These are phyloP conservation scores for Synanthedon andrenaeformis DNA, from an alignment of 2,888 invertebrate genomes.

Conservation along the genomic window DNA sequence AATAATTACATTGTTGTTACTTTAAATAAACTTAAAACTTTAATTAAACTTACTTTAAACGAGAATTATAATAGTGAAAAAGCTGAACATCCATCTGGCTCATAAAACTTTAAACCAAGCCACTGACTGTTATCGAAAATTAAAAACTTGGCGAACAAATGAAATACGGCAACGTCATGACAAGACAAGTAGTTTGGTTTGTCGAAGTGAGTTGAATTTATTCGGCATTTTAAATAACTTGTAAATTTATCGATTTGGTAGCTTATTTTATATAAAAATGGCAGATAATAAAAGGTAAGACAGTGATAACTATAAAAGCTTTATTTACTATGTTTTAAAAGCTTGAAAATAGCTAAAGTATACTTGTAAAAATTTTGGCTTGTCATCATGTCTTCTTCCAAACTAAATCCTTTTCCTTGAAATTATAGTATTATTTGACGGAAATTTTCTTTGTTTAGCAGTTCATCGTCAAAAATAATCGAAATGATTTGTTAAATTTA, in stretches of 20 bases:
- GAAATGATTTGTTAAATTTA: neutral
- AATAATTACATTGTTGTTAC: too few species aligned
- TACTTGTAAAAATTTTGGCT: constrained; percentile 53
- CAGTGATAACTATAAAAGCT: constrained; percentile 12
- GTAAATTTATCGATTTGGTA: constrained; percentile 40
- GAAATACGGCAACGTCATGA: constrained; percentile 72
- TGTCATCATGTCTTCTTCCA: constrained; percentile 62
- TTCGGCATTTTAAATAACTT: constrained; percentile 47
- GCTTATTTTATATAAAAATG: constrained; percentile 53
- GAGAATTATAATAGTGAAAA: too few species aligned
- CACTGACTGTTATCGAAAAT: too few species aligned
- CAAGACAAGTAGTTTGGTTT: constrained; percentile 1
- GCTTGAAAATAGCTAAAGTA: neutral
- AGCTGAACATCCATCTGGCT: too few species aligned
- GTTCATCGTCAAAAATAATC: neutral
- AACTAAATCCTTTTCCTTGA: constrained; percentile 10
- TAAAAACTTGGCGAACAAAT: constrained; percentile 48
- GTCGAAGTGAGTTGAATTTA: constrained; percentile 11
- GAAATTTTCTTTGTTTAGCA: neutral
- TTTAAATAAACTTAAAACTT: too few species aligned
- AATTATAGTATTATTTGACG: constrained; percentile 5
- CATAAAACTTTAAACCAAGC: too few species aligned
- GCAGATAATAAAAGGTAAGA: constrained; percentile 70
- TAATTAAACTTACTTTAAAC: too few species aligned
- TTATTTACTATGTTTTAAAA: too few species aligned